A percentile compares a stretch with the other conserved stretches of the same genome.
phyloP scores from a whole-genome alignment of 2,113 vertebrate species.

The Daphoenositta chrysoptera region DNA sequence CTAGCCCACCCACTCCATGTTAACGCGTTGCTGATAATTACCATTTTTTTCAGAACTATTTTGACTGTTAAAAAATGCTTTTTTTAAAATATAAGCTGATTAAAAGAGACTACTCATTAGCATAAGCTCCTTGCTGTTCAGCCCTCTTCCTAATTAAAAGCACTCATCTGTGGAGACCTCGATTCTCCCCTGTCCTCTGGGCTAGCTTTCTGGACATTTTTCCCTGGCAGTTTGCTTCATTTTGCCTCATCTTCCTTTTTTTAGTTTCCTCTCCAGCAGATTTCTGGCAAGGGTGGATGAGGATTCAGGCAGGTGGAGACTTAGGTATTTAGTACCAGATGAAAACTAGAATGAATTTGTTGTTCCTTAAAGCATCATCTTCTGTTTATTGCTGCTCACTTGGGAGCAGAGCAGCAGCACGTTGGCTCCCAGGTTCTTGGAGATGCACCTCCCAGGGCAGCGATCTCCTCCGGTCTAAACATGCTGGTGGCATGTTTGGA shows the following conservation, averaged over 20 bases:
- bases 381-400: not conserved
- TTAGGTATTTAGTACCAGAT: conserved; percentile 8
- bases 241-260: conserved; percentile 49
- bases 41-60: conserved; percentile 78
- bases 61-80: conserved; percentile 79
- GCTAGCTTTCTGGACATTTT: conserved; percentile 74
- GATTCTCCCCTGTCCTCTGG: conserved; percentile 71
- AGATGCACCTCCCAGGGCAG: not conserved
- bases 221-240: conserved; percentile 71
- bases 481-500: not conserved
- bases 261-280: conserved; percentile 37
- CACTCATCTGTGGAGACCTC: conserved; percentile 90
- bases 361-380: not conserved
- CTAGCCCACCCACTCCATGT: conserved; percentile 36
- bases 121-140: conserved; percentile 86
- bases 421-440: not conserved
- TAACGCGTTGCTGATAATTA: conserved; percentile 74
- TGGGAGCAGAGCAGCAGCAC: not conserved
- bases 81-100: conserved; percentile 82
- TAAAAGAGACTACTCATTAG: conserved; percentile 90
- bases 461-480: not conserved
- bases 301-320: not conserved
- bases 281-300: conserved; percentile 11
- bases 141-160: conserved; percentile 93
- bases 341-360: not conserved